Conservation (phyloP, 2,888 invertebrate genomes). For the Cephus rjabovi region DNA sequence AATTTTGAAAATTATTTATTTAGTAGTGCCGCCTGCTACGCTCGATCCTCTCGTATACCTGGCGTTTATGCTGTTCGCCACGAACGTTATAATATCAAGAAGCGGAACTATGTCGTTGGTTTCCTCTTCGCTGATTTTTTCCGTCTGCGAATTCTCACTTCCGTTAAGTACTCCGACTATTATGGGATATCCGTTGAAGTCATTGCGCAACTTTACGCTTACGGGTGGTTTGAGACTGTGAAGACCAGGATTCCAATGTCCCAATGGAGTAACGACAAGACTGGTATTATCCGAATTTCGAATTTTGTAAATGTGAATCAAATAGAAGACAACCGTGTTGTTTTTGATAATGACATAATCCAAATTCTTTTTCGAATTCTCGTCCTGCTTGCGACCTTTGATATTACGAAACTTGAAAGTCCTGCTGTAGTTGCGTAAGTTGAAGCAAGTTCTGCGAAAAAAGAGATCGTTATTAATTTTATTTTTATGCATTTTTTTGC, state of each 20-base stretch:
- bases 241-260: conserved; percentile 54
- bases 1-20: background rate
- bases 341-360: conserved; percentile 42
- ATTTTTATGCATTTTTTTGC: background rate
- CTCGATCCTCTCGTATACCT: conserved; percentile 56
- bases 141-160: conserved; percentile 67
- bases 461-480: background rate
- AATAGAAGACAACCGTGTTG: conserved; percentile 48
- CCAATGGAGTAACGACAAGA: conserved; percentile 51
- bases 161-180: conserved; percentile 67
- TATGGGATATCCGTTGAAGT: conserved; percentile 53
- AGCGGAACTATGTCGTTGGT: conserved; percentile 67
- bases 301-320: conserved; percentile 59
- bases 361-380: conserved; percentile 40
- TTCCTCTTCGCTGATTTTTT: conserved; percentile 59
- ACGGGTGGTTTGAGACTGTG: conserved; percentile 42
- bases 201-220: conserved; percentile 50
- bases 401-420: conserved; percentile 26
- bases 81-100: conserved; percentile 68
- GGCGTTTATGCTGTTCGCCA: conserved; percentile 69
- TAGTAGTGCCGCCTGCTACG: no score
- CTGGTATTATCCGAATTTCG: conserved; percentile 56
- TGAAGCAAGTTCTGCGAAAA: conserved; percentile 34
- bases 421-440: conserved; percentile 29
- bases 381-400: conserved; percentile 19